A percentile compares a stretch with the other conserved stretches of the same genome.
Conservation (phyloP, 2,888 invertebrate genomes). For the Phalangium opilio region DNA sequence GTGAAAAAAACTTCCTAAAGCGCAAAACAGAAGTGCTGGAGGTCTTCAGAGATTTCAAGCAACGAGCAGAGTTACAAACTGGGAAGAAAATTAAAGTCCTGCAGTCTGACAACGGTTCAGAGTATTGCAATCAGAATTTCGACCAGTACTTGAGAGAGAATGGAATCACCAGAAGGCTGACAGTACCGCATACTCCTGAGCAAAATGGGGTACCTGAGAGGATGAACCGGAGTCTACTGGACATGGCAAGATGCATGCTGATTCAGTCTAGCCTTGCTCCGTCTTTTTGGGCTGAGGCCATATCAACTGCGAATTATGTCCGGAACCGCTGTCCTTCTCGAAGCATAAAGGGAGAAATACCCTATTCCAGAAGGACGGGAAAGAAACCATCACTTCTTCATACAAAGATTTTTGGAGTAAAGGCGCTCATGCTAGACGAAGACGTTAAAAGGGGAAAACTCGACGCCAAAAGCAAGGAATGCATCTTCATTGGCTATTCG, state of each 20-base stretch:
- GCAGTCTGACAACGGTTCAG: conserved; percentile 10
- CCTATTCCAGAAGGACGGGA: not conserved
- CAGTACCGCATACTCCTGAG: conserved; percentile 8
- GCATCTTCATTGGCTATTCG: conserved; percentile 4
- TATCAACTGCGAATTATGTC: conserved; percentile 13
- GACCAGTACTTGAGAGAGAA: not conserved
- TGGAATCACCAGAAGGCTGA: conserved; percentile 6
- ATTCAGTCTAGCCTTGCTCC: conserved; percentile 5
- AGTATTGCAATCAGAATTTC: conserved; percentile 8
- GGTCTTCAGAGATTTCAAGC: conserved; percentile 1
- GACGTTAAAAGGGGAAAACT: conserved; percentile 1
- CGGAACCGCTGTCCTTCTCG: conserved; percentile 6
- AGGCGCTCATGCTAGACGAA: not conserved
- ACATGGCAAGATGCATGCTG: conserved; percentile 9
- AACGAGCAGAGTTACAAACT: not conserved
- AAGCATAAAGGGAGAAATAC: not conserved
- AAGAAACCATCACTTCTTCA: not conserved
- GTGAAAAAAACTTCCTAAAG: conserved; percentile 1
- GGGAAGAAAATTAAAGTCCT: conserved; percentile 3
- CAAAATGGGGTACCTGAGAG: conserved; percentile 12
- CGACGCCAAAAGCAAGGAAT: not conserved
- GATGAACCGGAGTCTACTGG: conserved; percentile 7
- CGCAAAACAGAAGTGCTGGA: conserved; percentile 1
- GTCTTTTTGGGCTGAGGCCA: conserved; percentile 14
- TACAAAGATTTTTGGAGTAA: conserved; percentile 3